These are phyloP conservation scores for Xiphias gladius DNA, from an alignment of 2,113 vertebrate genomes.

Conservation along the genomic window DNA sequence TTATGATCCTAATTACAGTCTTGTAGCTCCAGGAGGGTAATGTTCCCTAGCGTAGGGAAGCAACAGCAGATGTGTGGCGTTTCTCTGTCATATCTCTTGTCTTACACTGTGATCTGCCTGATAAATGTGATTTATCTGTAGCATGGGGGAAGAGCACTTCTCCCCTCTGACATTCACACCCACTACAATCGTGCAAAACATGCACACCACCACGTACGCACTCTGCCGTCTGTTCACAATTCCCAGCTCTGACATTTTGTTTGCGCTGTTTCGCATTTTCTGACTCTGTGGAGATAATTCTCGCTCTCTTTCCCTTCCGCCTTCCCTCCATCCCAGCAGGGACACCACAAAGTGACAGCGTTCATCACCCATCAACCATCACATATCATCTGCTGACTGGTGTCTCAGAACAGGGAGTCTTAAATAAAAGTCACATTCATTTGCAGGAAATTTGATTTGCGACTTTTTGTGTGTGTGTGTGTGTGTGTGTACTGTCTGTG, in stretches of 20 bases:
- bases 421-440: constrained; percentile 47
- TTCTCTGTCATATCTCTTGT: constrained; percentile 74
- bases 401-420: constrained; percentile 53
- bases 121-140: constrained; percentile 80
- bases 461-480: constrained; percentile 2
- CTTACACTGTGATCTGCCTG: constrained; percentile 69
- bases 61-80: constrained; percentile 79
- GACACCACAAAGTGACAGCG: constrained; percentile 78
- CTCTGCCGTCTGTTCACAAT: constrained; percentile 79
- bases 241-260: constrained; percentile 78
- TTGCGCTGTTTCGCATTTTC: constrained; percentile 68
- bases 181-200: constrained; percentile 55
- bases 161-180: constrained; percentile 76
- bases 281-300: constrained; percentile 60
- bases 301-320: constrained; percentile 26
- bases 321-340: constrained; percentile 53
- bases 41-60: constrained; percentile 65
- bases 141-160: constrained; percentile 61
- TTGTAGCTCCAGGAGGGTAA: constrained; percentile 66
- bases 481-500: neutral
- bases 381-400: constrained; percentile 68
- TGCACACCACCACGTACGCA: constrained; percentile 42
- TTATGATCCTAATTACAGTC: constrained; percentile 71
- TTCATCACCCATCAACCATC: constrained; percentile 73
- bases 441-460: constrained; percentile 22